Evolutionary conservation across 1,140 invertebrate species (phyloP).

Genomic region (Sipha flava): DNA sequence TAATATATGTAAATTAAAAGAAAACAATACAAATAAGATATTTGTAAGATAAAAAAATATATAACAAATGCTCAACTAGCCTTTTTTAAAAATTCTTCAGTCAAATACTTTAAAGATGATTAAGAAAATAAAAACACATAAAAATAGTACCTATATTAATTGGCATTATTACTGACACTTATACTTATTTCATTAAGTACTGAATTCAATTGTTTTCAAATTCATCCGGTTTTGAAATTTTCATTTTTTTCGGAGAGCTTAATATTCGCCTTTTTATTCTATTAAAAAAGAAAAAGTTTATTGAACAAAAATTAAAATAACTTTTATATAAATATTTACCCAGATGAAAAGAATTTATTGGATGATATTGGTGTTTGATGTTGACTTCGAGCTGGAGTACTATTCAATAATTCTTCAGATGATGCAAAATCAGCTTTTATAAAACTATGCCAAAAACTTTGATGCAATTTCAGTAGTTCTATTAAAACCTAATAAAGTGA

Average conservation of each 20-base stretch:
- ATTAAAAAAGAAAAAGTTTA: not conserved
- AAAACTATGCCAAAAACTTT: not conserved
- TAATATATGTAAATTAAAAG: no score
- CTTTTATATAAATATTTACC: not conserved
- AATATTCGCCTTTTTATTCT: not conserved
- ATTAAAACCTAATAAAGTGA: not conserved
- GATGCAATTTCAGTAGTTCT: not conserved
- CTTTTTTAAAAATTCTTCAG: no score
- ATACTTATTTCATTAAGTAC: no score
- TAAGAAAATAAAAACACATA: no score
- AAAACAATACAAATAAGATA: no score
- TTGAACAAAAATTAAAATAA: not conserved
- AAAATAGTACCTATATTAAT: no score
- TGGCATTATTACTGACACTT: no score
- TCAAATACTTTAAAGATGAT: no score
- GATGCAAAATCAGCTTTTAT: not conserved
- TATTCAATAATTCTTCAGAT: not conserved
- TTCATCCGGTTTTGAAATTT: not conserved
- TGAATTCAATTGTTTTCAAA: not conserved
- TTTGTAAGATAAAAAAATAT: no score
- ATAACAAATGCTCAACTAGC: no score
- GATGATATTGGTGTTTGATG: not conserved
- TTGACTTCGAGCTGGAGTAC: not conserved
- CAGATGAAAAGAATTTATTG: not conserved
- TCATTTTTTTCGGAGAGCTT: not conserved